Base-by-base conservation (phyloP, 2,797 vertebrate species). In the Heteromormyrus szaboi region DNA sequence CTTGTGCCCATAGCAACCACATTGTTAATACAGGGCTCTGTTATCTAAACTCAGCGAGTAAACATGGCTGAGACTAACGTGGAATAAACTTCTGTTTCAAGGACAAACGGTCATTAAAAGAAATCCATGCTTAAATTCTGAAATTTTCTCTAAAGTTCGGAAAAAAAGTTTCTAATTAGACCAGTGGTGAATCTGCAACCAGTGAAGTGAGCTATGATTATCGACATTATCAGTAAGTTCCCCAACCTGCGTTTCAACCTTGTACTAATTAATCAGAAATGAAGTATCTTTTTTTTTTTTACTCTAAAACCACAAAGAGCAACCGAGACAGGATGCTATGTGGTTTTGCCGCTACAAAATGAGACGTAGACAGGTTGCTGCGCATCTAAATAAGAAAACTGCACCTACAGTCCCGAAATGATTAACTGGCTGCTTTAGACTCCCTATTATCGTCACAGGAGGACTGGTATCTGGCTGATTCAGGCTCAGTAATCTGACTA, bases 241-340 rank as follows among this genome's bases (percentile, higher is more conserved):
- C 72, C 87, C 87, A 85, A 9, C 79, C 46, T 50, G 22, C 12
- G 6, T 19, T 88, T 68, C 56, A 85, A 53, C 53, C 37, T 86
- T 68, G 29, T 56, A 86, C 83, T 4, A 88, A 54, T 88, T 89
- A 87, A 85, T 33, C 37, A 12, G 87, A 76, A 88, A 85, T 88
- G 72, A 88, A 85, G 46, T 48, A 0, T n/a, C 5, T 72, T 19
- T 81, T 81, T 89, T 89, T 56, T 56, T 89, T 87, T 56, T 11
- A 83, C 79, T 62, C 56, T 89, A 37, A 62, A 87, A 81, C 85
- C 89, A 87, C 89, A 87, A 72, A 33, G 48, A 37, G 11, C 87
- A n/a, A 88, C 76, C 54, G 25, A 87, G 85, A 89, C 81, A 88
- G 89, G 85, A 87, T 83, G 85, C 72, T 48, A 53, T 62, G 86